Conservation (phyloP, 1,140 invertebrate species). For the Dendroctonus valens region DNA sequence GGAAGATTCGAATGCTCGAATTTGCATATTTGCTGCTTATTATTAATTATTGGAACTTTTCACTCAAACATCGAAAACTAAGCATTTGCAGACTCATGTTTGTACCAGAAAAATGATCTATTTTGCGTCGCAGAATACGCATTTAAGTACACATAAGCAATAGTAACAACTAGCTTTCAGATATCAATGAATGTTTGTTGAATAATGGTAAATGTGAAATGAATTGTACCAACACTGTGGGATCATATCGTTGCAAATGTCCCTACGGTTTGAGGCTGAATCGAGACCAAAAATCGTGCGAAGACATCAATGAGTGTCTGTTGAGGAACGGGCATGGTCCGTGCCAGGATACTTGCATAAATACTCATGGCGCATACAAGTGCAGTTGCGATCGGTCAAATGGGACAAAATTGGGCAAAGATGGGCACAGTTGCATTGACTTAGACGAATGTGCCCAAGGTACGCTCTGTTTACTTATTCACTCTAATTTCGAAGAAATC, state of each 20-base stretch:
- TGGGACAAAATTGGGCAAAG: slow-evolving; percentile 50
- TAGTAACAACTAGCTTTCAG: slow-evolving; percentile 10
- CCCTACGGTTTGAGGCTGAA: slow-evolving; percentile 67
- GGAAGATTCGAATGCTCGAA: too few relatives aligned
- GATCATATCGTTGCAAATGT: slow-evolving; percentile 74
- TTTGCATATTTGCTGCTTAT: too few relatives aligned
- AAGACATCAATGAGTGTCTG: slow-evolving; percentile 79
- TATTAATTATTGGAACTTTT: too few relatives aligned
- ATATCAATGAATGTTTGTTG: slow-evolving; percentile 61
- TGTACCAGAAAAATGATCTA: too few relatives aligned
- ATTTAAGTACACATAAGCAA: too few relatives aligned
- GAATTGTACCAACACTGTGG: slow-evolving; percentile 66
- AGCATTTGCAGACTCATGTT: too few relatives aligned
- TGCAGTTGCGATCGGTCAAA: slow-evolving; percentile 52
- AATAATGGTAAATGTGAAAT: slow-evolving; percentile 57
- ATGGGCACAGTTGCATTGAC: slow-evolving; percentile 53
- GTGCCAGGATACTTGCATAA: slow-evolving; percentile 65
- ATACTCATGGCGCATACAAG: slow-evolving; percentile 50
- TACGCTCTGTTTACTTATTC: not conserved
- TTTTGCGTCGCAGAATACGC: too few relatives aligned
- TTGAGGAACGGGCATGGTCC: slow-evolving; percentile 68
- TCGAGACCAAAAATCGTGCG: slow-evolving; percentile 56
- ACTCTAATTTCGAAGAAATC: not conserved
- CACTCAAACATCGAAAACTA: too few relatives aligned
- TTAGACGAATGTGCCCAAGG: slow-evolving; percentile 39